A percentile compares a stretch with the other conserved stretches of the same genome.
Conservation (phyloP, 1,140 invertebrate genomes). For the Cecropterus lyciades region DNA sequence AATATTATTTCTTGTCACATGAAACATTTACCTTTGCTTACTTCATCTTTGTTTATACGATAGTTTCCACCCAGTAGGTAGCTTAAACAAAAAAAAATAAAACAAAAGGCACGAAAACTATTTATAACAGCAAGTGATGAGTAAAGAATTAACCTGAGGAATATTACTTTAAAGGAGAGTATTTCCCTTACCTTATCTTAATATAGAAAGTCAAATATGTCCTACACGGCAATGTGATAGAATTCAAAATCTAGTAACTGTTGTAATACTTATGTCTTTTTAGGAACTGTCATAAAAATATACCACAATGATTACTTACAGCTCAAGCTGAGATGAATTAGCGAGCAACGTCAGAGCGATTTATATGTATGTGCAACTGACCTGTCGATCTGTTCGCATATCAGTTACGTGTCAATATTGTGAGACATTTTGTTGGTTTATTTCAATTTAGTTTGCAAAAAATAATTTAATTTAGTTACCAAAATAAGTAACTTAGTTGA, state of each 20-base stretch:
- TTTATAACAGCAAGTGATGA: background rate
- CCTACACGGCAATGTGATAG: background rate
- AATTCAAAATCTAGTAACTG: background rate
- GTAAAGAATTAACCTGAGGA: conserved; percentile 5
- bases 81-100: too few species aligned
- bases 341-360: conserved; percentile 13
- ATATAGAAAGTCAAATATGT: background rate
- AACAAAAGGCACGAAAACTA: too few species aligned
- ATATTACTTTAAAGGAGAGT: conserved; percentile 6
- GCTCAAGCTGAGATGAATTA: conserved; percentile 3
- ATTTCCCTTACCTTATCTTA: background rate
- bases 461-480: too few species aligned
- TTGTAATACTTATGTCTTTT: background rate
- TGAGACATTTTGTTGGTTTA: background rate
- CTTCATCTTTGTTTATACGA: too few species aligned
- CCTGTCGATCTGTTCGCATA: conserved; percentile 11
- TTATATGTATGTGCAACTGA: conserved; percentile 10
- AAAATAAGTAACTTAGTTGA: too few species aligned
- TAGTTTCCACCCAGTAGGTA: too few species aligned
- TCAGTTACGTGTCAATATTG: conserved; percentile 12
- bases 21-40: too few species aligned
- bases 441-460: too few species aligned
- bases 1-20: too few species aligned
- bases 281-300: conserved; percentile 4
- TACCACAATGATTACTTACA: conserved; percentile 7